Evolutionary conservation across 2,113 vertebrate species (phyloP), one percentile per base, ranked within the genome.

Genomic region (Tiliqua scincoides): DNA sequence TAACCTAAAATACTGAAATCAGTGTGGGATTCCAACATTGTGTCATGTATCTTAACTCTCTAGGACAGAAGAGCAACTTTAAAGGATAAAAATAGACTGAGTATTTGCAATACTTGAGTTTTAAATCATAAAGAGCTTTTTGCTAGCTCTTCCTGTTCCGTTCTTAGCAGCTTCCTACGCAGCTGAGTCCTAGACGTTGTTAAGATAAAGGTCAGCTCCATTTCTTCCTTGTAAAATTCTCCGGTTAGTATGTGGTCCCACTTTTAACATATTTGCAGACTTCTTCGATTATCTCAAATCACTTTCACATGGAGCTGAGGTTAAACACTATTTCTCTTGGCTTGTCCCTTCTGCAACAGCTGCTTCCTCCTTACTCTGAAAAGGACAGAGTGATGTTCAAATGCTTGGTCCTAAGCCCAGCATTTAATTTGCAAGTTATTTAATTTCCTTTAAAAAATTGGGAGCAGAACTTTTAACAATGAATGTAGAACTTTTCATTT

Each of bases 301-400:
- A 97, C 94, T 98, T 98, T 98, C 97, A 97, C 96, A 97, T 98
- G 98, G 96, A 89, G 94, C 95, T 97, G 97, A 97, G 97, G 97
- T 97, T 97, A 96, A 97, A 94, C 95, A 96, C 96, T 98, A 97
- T 98, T 98, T 98, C 97, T 97, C 95, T 98, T 98, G 98, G 98
- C 97, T 91, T 94, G 94, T 96, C 92, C 95, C 84, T 95, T 94
- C 95, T 92, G 74, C 93, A 96, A 96, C 97, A 97, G 97, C 97
- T 95, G 97, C 97, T 98, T 98, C 94, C 97, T 97, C 96, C 96
- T 96, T 92, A 95, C 96, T 96, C 97, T 97, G 95, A 96, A 97
- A 43, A 97, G 96, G 97, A 97, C 97, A 96, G 97, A 97, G 96
- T 91, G 87, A 97, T 98, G 97, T 95, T 97, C 97, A 97, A 97